Evolutionary conservation across 2,888 invertebrate species (phyloP), one percentile per base, ranked within the genome.

Genomic region (Allygus modestus): DNA sequence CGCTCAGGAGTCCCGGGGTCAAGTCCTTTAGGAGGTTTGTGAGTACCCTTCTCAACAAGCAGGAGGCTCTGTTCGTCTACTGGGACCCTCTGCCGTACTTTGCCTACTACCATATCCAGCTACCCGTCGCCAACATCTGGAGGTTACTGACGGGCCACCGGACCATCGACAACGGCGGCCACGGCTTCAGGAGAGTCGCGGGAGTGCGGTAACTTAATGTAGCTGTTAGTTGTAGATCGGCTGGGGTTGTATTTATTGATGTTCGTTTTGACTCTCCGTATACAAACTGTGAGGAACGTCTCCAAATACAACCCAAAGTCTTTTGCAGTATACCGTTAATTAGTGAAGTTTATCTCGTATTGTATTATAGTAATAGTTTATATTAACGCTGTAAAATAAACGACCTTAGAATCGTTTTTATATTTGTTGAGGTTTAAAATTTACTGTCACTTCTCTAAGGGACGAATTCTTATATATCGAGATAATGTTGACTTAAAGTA

Each of bases 41-140:
- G 88, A 93, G 94, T 54, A 94, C 94, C 0, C 94, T 95, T 51
- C 89, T 96, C 87, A 96, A 96, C 88, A 96, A 95, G 87, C 92
- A 95, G 58, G 96, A 97, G 89, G 96, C 96, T 0, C 91, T 97
- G 0, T 97, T 97, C 89, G 93, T 94, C 5, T 95, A 94, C 89
- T 96, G 96, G 96, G 97, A 97, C 89, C 97, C 97, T 5, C 89
- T 97, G 88, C 97, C 97, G 0, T 97, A 96, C 89, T 96, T 96
- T 89, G 96, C 96, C 1, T 96, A 96, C 89, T 96, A 96, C 90
- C 96, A 96, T 89, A 93, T 97, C 88, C 95, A 96, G 89, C 90
- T 94, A 88, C 96, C 96, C 0, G 92, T 94, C 87, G 92, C 92
- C 85, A 93, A 93, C 87, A 91, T 94, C 37, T 90, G 92, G 87